Evolutionary conservation across 35 echinoderm and acorn worm species (phyloP).

Genomic region (Ptychodera flava): DNA sequence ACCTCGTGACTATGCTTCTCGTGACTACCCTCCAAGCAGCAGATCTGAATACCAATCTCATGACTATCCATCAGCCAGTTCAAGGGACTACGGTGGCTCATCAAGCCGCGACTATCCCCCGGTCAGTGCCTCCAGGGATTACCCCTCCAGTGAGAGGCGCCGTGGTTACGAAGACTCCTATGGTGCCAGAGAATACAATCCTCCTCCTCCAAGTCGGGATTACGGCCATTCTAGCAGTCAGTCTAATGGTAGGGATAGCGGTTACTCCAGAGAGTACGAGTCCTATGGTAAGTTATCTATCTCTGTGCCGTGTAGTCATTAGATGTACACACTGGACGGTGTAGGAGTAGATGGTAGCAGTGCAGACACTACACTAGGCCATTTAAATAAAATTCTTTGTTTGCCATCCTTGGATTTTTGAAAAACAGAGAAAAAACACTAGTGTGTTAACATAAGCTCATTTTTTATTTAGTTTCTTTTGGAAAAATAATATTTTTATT

Average conservation of each 20-base stretch:
- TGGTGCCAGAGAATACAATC: not conserved
- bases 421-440: too few relatives aligned
- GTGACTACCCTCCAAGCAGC: not conserved
- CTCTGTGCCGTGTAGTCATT: not conserved
- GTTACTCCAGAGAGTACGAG: not conserved
- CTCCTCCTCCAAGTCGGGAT: not conserved
- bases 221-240: not conserved
- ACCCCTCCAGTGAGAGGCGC: not conserved
- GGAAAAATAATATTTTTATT: too few relatives aligned
- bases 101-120: not conserved
- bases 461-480: too few relatives aligned
- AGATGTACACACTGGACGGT: too few relatives aligned
- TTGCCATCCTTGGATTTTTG: too few relatives aligned
- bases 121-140: not conserved
- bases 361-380: too few relatives aligned
- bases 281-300: not conserved
- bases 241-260: not conserved
- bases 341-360: too few relatives aligned
- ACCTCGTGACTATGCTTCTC: not conserved
- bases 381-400: too few relatives aligned
- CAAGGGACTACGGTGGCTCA: not conserved
- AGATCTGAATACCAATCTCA: not conserved
- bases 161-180: not conserved
- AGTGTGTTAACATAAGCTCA: too few relatives aligned
- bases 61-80: not conserved